These are phyloP conservation scores for Camelus bactrianus DNA, from an alignment of 2,113 vertebrate genomes.

Conservation along the genomic window DNA sequence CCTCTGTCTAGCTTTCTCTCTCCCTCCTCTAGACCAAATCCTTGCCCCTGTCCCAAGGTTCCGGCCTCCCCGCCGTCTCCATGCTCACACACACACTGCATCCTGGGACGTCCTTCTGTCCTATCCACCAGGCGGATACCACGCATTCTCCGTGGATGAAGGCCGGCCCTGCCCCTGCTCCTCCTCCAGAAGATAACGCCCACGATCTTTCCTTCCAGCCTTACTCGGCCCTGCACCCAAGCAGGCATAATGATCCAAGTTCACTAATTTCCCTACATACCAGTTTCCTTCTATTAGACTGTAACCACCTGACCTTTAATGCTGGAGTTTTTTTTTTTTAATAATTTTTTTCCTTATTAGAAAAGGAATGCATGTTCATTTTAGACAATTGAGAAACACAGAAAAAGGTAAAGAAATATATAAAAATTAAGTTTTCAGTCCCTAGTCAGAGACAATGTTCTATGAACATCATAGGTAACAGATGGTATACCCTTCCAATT, in stretches of 20 bases:
- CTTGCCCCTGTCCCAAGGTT: fast-evolving
- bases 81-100: fast-evolving
- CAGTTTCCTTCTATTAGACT: background rate
- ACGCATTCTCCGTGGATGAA: fast-evolving
- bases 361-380: background rate
- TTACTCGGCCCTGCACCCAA: too few species aligned
- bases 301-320: background rate
- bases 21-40: background rate
- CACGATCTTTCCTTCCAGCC: background rate
- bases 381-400: background rate
- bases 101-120: background rate
- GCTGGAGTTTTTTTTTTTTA: background rate
- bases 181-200: background rate
- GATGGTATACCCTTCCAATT: background rate
- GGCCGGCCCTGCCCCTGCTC: background rate
- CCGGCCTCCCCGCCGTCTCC: background rate
- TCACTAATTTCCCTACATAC: background rate
- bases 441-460: background rate
- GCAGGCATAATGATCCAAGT: fast-evolving
- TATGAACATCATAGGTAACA: background rate
- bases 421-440: background rate
- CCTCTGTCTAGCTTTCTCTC: background rate
- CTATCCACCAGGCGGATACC: background rate
- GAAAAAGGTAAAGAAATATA: background rate
- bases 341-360: background rate